phyloP scores from a whole-genome alignment of 2,113 vertebrate species.

The Sylvietta virens region DNA sequence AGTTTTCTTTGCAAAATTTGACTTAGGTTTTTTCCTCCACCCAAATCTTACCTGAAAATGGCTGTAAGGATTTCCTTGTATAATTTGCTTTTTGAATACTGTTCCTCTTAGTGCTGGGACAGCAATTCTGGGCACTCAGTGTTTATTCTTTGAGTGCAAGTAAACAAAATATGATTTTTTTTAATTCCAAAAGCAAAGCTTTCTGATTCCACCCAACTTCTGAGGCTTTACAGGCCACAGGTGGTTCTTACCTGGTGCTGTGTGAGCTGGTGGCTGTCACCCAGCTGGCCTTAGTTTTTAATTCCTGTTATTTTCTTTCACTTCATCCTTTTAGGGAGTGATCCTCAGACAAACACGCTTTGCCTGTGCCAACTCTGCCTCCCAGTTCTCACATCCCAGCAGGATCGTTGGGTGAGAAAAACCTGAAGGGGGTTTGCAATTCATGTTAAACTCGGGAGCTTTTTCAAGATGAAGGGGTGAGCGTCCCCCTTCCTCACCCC shows the following conservation, averaged over 20 bases:
- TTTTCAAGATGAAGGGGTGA: neutral
- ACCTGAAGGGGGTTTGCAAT: neutral
- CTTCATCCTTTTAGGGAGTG: neutral
- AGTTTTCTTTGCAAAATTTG: neutral
- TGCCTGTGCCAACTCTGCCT: neutral
- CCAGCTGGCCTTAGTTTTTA: neutral
- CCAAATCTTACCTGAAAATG: neutral
- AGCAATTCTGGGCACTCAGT: neutral
- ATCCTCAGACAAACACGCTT: neutral
- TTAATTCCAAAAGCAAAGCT: neutral
- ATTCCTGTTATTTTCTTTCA: neutral
- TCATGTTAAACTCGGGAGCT: neutral
- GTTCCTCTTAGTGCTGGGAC: neutral
- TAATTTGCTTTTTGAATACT: neutral
- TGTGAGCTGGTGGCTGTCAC: neutral
- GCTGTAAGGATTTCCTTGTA: neutral
- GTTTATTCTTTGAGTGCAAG: neutral
- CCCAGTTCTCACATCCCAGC: neutral
- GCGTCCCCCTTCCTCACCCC: neutral
- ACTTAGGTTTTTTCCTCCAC: neutral
- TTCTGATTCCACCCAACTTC: neutral
- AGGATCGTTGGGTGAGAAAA: fast-evolving
- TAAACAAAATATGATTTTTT: neutral
- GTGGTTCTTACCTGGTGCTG: neutral
- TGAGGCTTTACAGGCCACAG: neutral